Evolutionary conservation across 2,888 invertebrate species (phyloP), one percentile per base, ranked within the genome.

Genomic region (Stegana nigrithorax): DNA sequence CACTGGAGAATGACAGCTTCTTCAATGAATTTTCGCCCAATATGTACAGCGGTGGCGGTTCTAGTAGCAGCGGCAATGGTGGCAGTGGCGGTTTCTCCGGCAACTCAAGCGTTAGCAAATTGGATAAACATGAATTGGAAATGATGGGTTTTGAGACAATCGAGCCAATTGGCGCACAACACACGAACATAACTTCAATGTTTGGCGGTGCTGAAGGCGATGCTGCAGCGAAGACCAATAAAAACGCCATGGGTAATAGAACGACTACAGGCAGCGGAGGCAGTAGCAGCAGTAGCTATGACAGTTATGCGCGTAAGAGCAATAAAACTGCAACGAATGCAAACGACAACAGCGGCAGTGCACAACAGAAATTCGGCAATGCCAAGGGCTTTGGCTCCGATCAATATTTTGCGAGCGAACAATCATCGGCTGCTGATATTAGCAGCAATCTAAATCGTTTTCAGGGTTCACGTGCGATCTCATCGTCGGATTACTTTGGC

Each of bases 311-410:
- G 25, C 68, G 67, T 36, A 60, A 74, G 67, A n/a, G 72, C 70
- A 67, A 61, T n/a, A 80, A 76, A 60, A 80, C 75, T 4, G 73
- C 74, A 3, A 72, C 92, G 65, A n/a, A 47, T 47, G n/a, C n/a
- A n/a, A n/a, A n/a, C n/a, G n/a, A n/a, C n/a, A n/a, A n/a, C n/a
- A n/a, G n/a, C n/a, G n/a, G n/a, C n/a, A n/a, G n/a, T n/a, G 96
- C 96, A 21, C 94, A 95, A 84, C 95, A 95, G 87, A 98, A 98
- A 87, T 99, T 98, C 85, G 98, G 96, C 56, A 92, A 93, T 75
- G 97, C 98, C 2, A 99, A 99, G 86, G 94, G 97, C 12, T 99
- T 99, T 81, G 98, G 98, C 63, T 98, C 98, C 0, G 96, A 97
- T 82, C 97, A 97, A 87, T 98, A 91, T 88, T 98, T 98, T 85